phyloP scores from a whole-genome alignment of 1,140 invertebrate species.

The Calliphora vicina region DNA sequence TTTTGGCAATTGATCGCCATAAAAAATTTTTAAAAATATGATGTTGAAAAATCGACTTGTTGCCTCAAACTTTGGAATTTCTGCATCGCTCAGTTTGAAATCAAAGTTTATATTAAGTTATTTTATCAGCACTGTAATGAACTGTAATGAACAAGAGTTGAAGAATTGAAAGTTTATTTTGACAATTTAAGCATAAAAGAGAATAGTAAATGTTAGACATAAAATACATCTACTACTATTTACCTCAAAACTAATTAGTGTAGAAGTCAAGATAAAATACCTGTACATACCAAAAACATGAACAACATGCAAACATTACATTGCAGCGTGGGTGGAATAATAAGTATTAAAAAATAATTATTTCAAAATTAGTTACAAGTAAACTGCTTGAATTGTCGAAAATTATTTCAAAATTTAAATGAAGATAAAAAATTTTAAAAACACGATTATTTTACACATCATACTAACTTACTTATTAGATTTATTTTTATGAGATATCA shows the following conservation, averaged over 20 bases:
- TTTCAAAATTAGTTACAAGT: not conserved
- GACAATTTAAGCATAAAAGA: not conserved
- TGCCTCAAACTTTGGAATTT: too few relatives aligned
- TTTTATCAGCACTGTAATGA: not conserved
- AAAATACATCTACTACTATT: not conserved
- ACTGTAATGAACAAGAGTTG: not conserved
- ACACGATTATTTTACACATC: too few relatives aligned
- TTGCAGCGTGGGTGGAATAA: not conserved
- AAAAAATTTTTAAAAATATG: too few relatives aligned
- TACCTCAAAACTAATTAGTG: constrained; percentile 27
- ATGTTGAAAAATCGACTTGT: too few relatives aligned
- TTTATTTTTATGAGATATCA: too few relatives aligned
- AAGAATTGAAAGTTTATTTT: not conserved
- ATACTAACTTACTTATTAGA: too few relatives aligned
- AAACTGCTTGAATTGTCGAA: too few relatives aligned
- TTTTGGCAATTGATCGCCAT: too few relatives aligned
- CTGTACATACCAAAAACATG: not conserved
- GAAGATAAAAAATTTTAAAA: too few relatives aligned
- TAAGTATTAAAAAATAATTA: not conserved
- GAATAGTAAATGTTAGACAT: not conserved
- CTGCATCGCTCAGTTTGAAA: too few relatives aligned
- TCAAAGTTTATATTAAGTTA: not conserved
- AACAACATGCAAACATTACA: too few relatives aligned
- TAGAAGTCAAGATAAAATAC: constrained; percentile 1
- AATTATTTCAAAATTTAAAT: too few relatives aligned